phyloP scores from a whole-genome alignment of 2,113 vertebrate species.

The Cricetomys ansorgei region DNA sequence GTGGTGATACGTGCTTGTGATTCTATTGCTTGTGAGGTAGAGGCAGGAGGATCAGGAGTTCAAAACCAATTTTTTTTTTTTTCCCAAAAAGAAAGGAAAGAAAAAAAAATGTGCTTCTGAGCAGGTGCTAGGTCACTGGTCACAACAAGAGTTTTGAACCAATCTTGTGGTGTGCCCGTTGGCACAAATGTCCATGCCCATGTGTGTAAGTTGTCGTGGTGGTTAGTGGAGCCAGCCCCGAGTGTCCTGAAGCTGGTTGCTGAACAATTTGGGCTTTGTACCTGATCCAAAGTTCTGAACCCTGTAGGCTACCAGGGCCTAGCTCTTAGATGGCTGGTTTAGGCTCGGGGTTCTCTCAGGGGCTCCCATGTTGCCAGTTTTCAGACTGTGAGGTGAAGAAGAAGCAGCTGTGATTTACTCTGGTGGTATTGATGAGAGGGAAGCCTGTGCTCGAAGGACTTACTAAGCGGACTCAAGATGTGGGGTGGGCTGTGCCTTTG shows the following conservation, averaged over 20 bases:
- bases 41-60: too few relatives aligned
- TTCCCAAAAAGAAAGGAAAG: background rate
- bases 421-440: background rate
- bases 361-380: fast-evolving
- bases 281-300: background rate
- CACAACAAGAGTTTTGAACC: background rate
- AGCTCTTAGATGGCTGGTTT: too few relatives aligned
- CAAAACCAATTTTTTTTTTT: background rate
- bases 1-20: too few relatives aligned
- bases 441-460: background rate
- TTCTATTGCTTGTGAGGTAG: too few relatives aligned
- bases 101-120: background rate
- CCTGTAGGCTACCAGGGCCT: background rate
- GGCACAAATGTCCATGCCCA: background rate
- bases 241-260: background rate
- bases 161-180: background rate
- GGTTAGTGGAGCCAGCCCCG: background rate
- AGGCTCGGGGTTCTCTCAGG: fast-evolving
- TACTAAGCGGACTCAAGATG: fast-evolving
- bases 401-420: fast-evolving
- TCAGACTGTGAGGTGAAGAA: background rate
- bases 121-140: background rate
- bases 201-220: conserved; percentile 50
- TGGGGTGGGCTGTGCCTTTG: background rate
- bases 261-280: background rate